phyloP scores from a whole-genome alignment of 2,797 vertebrate genomes.

The Apogon talboti region DNA sequence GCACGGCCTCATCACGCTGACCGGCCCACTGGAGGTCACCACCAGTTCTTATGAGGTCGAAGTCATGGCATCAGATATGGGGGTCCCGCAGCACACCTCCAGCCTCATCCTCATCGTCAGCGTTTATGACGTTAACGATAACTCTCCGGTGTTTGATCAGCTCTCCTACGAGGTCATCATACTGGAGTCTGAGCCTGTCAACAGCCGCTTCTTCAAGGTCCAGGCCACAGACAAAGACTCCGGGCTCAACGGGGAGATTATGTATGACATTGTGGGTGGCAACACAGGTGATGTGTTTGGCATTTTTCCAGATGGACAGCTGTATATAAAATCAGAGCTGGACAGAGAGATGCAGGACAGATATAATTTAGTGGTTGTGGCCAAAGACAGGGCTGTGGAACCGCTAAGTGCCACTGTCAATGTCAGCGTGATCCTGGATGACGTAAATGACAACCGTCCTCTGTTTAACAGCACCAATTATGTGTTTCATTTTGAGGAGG shows the following conservation, averaged over 20 bases:
- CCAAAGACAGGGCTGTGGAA: slow-evolving; percentile 93
- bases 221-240: slow-evolving; percentile 95
- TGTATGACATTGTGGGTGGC: slow-evolving; percentile 90
- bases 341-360: slow-evolving; percentile 95
- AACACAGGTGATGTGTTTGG: slow-evolving; percentile 93
- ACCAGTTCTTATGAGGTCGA: slow-evolving; percentile 94
- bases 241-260: slow-evolving; percentile 94
- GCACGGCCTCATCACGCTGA: slow-evolving; percentile 91
- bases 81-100: slow-evolving; percentile 91
- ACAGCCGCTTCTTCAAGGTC: slow-evolving; percentile 96
- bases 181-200: slow-evolving; percentile 93
- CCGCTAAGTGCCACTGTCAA: slow-evolving; percentile 92
- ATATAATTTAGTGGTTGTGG: slow-evolving; percentile 90
- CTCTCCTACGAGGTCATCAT: slow-evolving; percentile 96
- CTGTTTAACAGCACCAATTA: slow-evolving; percentile 98
- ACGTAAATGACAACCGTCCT: slow-evolving; percentile 97
- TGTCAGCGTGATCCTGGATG: slow-evolving; percentile 92
- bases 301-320: slow-evolving; percentile 95
- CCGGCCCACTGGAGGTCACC: slow-evolving; percentile 89
- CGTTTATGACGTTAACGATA: slow-evolving; percentile 97
- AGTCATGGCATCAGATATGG: slow-evolving; percentile 91
- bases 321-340: slow-evolving; percentile 96
- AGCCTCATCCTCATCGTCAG: slow-evolving; percentile 90
- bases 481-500: slow-evolving; percentile 95
- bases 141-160: slow-evolving; percentile 94